phyloP scores from a whole-genome alignment of 2,113 vertebrate species.

The Hystrix cristata region DNA sequence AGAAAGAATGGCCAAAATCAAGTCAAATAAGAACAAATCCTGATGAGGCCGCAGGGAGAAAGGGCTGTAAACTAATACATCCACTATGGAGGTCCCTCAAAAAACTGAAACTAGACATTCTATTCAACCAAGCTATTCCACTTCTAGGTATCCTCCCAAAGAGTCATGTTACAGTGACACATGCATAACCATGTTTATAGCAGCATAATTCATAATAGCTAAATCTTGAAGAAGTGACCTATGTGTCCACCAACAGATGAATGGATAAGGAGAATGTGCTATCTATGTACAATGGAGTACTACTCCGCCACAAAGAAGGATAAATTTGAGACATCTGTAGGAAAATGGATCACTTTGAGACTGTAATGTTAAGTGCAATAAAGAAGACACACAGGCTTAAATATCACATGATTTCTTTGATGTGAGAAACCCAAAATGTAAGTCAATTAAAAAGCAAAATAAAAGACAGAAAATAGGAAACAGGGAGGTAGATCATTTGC shows the following conservation, averaged over 20 bases:
- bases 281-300: background rate
- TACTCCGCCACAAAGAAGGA: background rate
- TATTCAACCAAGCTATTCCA: background rate
- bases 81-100: background rate
- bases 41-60: background rate
- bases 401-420: background rate
- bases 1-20: background rate
- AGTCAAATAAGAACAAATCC: background rate
- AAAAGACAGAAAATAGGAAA: background rate
- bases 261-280: background rate
- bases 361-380: background rate
- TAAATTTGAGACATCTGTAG: background rate
- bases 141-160: background rate
- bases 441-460: background rate
- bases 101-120: background rate
- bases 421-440: background rate
- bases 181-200: background rate
- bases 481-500: background rate
- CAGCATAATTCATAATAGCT: background rate
- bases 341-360: background rate
- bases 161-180: background rate
- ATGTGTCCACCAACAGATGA: background rate
- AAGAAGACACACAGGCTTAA: background rate
- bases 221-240: background rate
- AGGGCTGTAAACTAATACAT: background rate